Conservation (phyloP, 2,888 invertebrate genomes). For the Dryocosmus kuriphilus region DNA sequence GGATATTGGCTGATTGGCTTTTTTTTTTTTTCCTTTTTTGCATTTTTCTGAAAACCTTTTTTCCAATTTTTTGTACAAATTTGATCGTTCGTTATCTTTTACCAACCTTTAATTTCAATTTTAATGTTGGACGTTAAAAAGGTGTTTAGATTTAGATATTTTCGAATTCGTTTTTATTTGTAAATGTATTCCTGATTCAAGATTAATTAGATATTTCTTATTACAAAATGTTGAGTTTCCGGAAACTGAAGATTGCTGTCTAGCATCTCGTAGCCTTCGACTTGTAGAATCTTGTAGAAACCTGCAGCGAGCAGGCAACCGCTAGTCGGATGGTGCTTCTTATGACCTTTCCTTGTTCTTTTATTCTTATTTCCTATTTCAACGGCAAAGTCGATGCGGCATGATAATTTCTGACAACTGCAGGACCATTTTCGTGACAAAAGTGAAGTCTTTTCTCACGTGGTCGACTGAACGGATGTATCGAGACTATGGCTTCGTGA, state of each 20-base stretch:
- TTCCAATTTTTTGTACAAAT: too few relatives aligned
- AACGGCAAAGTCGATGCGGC: background rate
- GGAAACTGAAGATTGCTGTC: background rate
- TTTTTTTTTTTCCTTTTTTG: too few relatives aligned
- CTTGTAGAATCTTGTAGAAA: background rate
- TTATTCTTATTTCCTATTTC: constrained; percentile 28
- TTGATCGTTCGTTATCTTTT: too few relatives aligned
- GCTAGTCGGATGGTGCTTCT: constrained; percentile 30
- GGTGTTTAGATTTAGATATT: too few relatives aligned
- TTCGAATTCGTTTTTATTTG: too few relatives aligned
- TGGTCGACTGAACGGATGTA: background rate
- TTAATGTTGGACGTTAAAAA: too few relatives aligned
- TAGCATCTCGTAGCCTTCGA: background rate
- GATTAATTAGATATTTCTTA: too few relatives aligned
- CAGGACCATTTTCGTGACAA: constrained; percentile 18
- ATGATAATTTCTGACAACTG: constrained; percentile 34
- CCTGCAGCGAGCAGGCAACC: constrained; percentile 5
- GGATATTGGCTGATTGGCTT: too few relatives aligned
- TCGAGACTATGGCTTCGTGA: constrained; percentile 19
- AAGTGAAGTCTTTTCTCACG: constrained; percentile 23
- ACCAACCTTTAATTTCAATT: too few relatives aligned
- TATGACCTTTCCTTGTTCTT: constrained; percentile 25
- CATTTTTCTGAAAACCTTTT: too few relatives aligned
- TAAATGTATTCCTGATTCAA: too few relatives aligned
- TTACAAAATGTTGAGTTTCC: background rate